Evolutionary conservation across 2,888 invertebrate genomes (phyloP), one percentile per base, ranked within the genome.

Genomic region (Carterocephalus palaemon): DNA sequence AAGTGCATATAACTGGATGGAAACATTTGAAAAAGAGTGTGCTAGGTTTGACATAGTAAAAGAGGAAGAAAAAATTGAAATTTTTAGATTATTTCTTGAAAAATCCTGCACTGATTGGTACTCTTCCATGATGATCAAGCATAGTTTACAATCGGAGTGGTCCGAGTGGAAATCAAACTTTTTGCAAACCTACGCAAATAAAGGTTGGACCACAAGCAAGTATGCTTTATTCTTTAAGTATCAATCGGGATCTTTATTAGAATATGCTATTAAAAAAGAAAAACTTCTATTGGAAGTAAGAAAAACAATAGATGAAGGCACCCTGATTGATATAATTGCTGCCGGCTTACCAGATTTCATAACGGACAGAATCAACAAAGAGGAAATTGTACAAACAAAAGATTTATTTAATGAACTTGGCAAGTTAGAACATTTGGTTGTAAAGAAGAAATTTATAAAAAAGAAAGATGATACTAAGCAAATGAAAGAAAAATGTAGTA

Each of bases 261-360:
- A 67, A 2, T 64, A 64, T 57, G 59, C 64, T 0, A 7, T 59
- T 9, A 62, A 51, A 52, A 64, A 65, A 40, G 57, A 62, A 47
- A 59, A 38, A 40, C 16, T 56, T 1, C 39, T 58, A 43, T 15
- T 56, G 4, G 51, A 50, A 8, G 22, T 40, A 33, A 43, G 43
- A 32, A 43, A 9, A 20, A 29, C 43, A 4, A 47, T 51, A 12
- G 53, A 51, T 33, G 9, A 34, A 13, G 46, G 47, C 4, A 49
- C 49, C 1, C 22, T 49, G n/a, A 20, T 41, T 13, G 4, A n/a
- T n/a, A n/a, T n/a, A n/a, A n/a, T n/a, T n/a, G n/a, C n/a, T n/a
- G n/a, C n/a, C n/a, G n/a, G n/a, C n/a, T n/a, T n/a, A n/a, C n/a
- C n/a, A n/a, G n/a, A n/a, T n/a, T n/a, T n/a, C n/a, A n/a, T n/a